These are phyloP conservation scores for Panthera uncia DNA, from an alignment of 2,113 vertebrate species.

Conservation along the genomic window DNA sequence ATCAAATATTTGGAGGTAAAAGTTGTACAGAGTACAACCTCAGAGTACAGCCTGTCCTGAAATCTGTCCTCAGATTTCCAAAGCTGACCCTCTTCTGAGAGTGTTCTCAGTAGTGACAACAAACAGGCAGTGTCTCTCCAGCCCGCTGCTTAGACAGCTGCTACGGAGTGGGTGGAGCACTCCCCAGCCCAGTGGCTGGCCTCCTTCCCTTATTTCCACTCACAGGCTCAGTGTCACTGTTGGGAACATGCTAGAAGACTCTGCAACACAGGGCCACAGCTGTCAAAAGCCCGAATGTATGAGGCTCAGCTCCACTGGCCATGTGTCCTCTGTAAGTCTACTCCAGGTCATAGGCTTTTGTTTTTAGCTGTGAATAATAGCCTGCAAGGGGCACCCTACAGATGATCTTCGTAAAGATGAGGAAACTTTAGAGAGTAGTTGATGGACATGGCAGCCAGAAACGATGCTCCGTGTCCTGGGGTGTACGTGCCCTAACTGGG, in stretches of 20 bases:
- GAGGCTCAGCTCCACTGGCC: background rate
- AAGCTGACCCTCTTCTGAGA: background rate
- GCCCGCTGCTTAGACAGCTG: constrained; percentile 41
- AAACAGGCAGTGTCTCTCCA: constrained; percentile 31
- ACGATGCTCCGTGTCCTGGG: background rate
- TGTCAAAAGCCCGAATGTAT: background rate
- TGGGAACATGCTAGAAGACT: background rate
- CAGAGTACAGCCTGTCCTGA: background rate
- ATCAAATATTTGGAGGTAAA: background rate
- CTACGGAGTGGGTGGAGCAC: background rate
- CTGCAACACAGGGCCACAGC: background rate
- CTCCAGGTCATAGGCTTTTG: background rate
- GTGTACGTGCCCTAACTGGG: background rate
- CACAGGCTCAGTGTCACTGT: background rate
- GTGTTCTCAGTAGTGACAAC: background rate
- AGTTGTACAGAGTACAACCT: background rate
- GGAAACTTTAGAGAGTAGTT: background rate
- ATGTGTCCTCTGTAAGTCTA: background rate
- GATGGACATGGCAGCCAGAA: background rate
- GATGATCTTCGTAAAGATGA: background rate
- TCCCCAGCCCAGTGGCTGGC: background rate
- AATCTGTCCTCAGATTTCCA: constrained; percentile 26
- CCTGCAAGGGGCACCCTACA: background rate
- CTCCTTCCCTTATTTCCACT: background rate
- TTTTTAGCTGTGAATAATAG: background rate